Base-by-base conservation (phyloP, 2,113 vertebrate species). In the Ptyas mucosa region DNA sequence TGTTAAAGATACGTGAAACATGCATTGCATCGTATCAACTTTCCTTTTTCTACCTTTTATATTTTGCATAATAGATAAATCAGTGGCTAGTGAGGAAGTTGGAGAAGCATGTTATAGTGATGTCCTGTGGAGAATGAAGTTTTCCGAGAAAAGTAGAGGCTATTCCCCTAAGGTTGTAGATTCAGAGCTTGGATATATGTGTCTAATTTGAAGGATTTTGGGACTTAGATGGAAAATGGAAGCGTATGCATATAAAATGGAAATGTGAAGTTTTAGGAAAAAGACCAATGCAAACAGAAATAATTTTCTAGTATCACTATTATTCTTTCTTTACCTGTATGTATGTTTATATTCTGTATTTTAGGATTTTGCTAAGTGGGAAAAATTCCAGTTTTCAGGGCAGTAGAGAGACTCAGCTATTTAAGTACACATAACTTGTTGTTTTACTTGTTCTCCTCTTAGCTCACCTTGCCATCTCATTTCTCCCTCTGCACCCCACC, bases 401-500 rank as follows among this genome's bases (percentile, higher is more conserved):
- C 43, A 51, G 3, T n/a, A 52, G 14, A 29, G 34, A 88, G 29
- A 55, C 51, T 88, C 58, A 8, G 51, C 51, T 11, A n/a, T 51
- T 43, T 46, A 58, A 61, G 43, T 51, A 20, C 52, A 85, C 4
- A 29, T 39, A 55, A 8, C 64, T 26, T 5, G 2, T 4, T n/a
- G 20, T 89, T 39, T 29, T 85, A 55, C 21, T 61, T 34, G 14
- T 46, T 75, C 0, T 10, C 89, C 15, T 90, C 92, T 94, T 94
- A 94, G 90, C 94, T 92, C n/a, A 8, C 29, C 8, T 93, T 64
- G 55, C 89, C 89, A 43, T 93, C 81, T 58, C 46, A 34, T 54
- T 51, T 90, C 34, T 94, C 87, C 93, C 90, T 90, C 89, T 61
- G 49, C n/a, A 85, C 54, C 90, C 89, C 86, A 75, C 81, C 81